Evolutionary conservation across 2,113 vertebrate species (phyloP).

Genomic region (Ammodytes marinus): DNA sequence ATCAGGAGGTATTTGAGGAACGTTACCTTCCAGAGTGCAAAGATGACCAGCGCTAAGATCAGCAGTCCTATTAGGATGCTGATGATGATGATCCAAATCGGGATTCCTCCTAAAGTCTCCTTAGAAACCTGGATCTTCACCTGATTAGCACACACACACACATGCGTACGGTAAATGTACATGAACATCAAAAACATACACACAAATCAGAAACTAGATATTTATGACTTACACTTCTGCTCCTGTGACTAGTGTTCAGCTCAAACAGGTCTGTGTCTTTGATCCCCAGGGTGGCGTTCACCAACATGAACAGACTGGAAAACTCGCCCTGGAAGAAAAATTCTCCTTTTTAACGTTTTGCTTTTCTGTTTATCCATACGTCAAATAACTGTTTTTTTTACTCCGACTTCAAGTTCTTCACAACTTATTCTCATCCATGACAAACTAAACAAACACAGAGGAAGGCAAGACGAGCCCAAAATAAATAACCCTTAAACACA

Average conservation of each 20-base stretch:
- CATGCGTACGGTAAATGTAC: background rate
- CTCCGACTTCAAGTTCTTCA: background rate
- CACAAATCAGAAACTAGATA: background rate
- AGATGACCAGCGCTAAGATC: conserved; percentile 93
- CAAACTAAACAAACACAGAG: background rate
- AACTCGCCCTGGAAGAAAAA: conserved; percentile 87
- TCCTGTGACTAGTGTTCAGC: conserved; percentile 83
- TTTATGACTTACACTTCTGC: conserved; percentile 85
- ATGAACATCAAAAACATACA: background rate
- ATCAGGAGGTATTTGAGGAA: background rate
- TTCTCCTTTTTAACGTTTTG: background rate
- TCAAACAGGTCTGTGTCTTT: conserved; percentile 75
- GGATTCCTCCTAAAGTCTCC: conserved; percentile 89
- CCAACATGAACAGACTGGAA: conserved; percentile 86
- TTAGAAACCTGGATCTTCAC: conserved; percentile 92
- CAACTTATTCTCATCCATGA: background rate
- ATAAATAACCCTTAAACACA: conserved; percentile 65
- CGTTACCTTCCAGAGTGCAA: conserved; percentile 95
- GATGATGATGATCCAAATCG: conserved; percentile 94
- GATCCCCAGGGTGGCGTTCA: conserved; percentile 84
- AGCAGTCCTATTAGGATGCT: conserved; percentile 94
- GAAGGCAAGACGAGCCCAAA: background rate
- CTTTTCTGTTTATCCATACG: background rate
- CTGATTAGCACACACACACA: conserved; percentile 72
- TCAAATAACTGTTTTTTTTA: background rate